Percentiles rank a stretch among this genome's conserved stretches.
Evolutionary conservation across 2,888 invertebrate genomes (phyloP).

Genomic region (Agrotis ipsilon): DNA sequence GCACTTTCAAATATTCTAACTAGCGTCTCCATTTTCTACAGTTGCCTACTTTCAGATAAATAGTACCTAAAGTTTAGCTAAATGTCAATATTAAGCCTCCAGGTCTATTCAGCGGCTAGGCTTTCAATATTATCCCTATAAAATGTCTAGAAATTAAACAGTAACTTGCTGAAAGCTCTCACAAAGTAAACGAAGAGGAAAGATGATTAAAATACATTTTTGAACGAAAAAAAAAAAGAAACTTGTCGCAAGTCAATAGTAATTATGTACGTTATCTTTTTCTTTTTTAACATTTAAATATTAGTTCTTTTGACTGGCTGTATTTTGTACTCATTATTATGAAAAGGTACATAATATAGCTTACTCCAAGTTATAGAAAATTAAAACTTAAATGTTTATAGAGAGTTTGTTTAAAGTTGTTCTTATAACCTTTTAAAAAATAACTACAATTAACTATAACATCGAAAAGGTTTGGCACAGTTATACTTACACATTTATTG

Average conservation of each 20-base stretch:
- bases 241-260: background rate
- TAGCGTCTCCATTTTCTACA: background rate
- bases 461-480: no score
- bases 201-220: conserved; percentile 11
- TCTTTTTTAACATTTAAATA: background rate
- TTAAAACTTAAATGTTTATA: no score
- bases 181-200: conserved; percentile 12
- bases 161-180: background rate
- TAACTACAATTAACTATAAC: no score
- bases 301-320: background rate
- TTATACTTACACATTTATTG: no score
- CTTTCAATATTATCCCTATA: conserved; percentile 3
- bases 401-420: no score
- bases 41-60: background rate
- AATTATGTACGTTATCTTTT: background rate
- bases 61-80: background rate
- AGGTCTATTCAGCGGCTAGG: background rate
- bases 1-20: background rate
- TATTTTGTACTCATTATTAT: background rate
- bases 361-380: background rate
- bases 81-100: background rate
- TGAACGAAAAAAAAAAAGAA: conserved; percentile 14
- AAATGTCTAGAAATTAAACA: conserved; percentile 27
- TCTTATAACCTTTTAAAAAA: no score
- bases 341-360: background rate